A percentile compares a stretch with the other conserved stretches of the same genome.
These are phyloP conservation scores for Mustelus asterias DNA, from an alignment of 2,113 vertebrate genomes.

Conservation along the genomic window DNA sequence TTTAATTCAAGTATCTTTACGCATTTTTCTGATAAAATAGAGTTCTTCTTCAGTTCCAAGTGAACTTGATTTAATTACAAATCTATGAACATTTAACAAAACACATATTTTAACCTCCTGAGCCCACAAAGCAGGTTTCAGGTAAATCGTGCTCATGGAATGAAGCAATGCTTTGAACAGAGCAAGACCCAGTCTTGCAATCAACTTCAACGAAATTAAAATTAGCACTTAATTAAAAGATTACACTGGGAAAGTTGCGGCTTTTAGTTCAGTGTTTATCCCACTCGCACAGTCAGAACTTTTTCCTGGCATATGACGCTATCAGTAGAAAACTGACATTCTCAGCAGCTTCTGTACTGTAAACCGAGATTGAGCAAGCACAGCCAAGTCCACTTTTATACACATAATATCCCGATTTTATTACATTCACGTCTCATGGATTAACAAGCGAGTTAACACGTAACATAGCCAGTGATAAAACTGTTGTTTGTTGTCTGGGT, in stretches of 20 bases:
- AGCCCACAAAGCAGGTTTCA: neutral
- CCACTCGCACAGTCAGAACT: too few relatives aligned
- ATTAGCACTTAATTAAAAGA: neutral
- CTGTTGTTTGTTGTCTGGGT: neutral
- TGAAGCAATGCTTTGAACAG: neutral
- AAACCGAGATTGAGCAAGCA: neutral
- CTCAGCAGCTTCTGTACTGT: neutral
- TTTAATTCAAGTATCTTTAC: neutral
- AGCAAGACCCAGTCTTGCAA: neutral
- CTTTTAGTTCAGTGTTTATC: neutral
- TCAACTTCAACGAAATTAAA: neutral
- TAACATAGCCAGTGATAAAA: neutral
- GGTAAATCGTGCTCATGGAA: neutral
- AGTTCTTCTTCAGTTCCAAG: neutral
- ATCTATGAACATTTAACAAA: neutral
- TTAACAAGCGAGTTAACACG: neutral
- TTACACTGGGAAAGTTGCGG: neutral
- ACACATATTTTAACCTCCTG: neutral
- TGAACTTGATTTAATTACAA: slow-evolving; percentile 10
- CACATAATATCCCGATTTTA: neutral
- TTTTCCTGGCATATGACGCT: neutral
- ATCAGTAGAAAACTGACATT: neutral
- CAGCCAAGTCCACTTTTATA: neutral
- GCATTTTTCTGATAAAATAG: neutral
- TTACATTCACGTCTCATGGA: neutral